Evolutionary conservation across 2,113 vertebrate genomes (phyloP).

Genomic region (Neolamprologus variostigma): DNA sequence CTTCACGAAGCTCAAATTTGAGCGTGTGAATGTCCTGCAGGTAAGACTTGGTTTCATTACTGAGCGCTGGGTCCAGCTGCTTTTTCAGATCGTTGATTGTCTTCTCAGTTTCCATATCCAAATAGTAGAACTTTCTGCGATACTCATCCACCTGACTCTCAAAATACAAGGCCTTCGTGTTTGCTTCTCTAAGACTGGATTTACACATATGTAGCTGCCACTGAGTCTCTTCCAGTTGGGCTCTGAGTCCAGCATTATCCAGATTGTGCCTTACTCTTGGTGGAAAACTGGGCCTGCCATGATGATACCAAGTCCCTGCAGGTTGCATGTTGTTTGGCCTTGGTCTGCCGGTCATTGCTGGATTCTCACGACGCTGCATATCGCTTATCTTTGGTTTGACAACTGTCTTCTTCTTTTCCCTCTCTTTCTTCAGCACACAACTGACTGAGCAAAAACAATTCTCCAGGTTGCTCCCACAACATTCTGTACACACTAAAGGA

Average conservation of each 20-base stretch:
- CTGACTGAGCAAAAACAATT: not conserved
- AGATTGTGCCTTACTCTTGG: not conserved
- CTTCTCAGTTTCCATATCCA: not conserved
- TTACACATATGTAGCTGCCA: not conserved
- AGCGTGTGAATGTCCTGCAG: not conserved
- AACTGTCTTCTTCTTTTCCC: not conserved
- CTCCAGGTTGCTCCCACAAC: not conserved
- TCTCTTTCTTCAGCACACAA: not conserved
- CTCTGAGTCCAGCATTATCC: not conserved
- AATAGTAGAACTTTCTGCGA: not conserved
- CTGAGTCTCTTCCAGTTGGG: not conserved
- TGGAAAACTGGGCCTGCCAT: not conserved
- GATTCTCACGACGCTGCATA: not conserved
- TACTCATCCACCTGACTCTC: not conserved
- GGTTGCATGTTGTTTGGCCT: not conserved
- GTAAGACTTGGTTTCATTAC: not conserved
- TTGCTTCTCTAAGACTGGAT: not conserved
- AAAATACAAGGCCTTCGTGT: not conserved
- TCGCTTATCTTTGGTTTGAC: not conserved
- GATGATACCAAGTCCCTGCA: not conserved
- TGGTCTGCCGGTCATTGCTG: not conserved
- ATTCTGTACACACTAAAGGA: not conserved
- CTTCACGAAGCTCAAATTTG: not conserved
- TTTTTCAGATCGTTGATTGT: not conserved
- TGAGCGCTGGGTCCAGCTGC: not conserved